These are phyloP conservation scores for Bolinopsis microptera DNA, from an alignment of 37 sponge, comb jelly and placozoan species.

Conservation along the genomic window DNA sequence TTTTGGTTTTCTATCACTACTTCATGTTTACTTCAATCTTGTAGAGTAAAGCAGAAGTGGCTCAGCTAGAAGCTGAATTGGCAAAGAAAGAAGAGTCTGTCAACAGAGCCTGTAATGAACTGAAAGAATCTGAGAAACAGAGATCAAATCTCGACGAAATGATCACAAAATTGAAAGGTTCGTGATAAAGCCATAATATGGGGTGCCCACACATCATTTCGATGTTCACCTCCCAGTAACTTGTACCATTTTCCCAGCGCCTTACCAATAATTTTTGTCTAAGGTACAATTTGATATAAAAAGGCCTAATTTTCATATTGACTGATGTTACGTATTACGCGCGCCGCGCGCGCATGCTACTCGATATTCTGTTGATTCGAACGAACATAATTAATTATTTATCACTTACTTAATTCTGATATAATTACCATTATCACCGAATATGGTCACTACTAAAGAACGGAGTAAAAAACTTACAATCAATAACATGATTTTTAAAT, in stretches of 20 bases:
- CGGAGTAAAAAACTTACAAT: too few relatives aligned
- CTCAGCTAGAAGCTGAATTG: not conserved
- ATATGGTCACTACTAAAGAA: too few relatives aligned
- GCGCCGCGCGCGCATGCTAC: not conserved
- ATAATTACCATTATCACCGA: too few relatives aligned
- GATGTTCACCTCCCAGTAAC: not conserved
- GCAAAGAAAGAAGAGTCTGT: not conserved
- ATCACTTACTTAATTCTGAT: too few relatives aligned
- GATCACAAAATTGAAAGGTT: constrained; percentile 46
- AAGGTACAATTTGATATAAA: not conserved
- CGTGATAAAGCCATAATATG: not conserved
- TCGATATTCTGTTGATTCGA: not conserved
- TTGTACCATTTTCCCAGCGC: not conserved
- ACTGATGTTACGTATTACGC: not conserved
- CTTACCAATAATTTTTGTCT: too few relatives aligned
- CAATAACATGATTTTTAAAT: not conserved
- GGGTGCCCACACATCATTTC: not conserved
- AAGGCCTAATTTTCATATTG: constrained; percentile 32
- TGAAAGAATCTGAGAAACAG: constrained; percentile 37
- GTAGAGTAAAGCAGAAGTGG: constrained; percentile 60
- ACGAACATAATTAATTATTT: not conserved
- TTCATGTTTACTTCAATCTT: too few relatives aligned
- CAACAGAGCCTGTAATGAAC: not conserved
- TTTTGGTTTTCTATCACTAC: too few relatives aligned
- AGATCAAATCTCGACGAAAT: not conserved